Conservation (phyloP, 2,888 invertebrate species). For the Rosalia funebris region DNA sequence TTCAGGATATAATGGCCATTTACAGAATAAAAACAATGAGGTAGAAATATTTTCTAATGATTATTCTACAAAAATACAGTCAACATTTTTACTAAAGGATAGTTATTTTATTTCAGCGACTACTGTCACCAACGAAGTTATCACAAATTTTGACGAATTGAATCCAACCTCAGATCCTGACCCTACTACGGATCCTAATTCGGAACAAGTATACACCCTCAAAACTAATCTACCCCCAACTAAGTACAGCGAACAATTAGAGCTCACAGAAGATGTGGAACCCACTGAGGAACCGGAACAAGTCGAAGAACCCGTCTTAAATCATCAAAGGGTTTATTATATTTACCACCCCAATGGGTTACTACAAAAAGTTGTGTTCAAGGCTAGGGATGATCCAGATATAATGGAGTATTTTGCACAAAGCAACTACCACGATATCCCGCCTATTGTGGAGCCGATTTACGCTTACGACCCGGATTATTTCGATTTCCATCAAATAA, state of each 20-base stretch:
- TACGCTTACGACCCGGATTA: slow-evolving; percentile 65
- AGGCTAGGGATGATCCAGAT: slow-evolving; percentile 65
- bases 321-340: slow-evolving; percentile 70
- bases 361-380: slow-evolving; percentile 72
- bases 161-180: slow-evolving; percentile 24
- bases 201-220: slow-evolving; percentile 26
- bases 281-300: slow-evolving; percentile 5
- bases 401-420: slow-evolving; percentile 75
- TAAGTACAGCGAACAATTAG: background rate
- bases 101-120: too few relatives aligned
- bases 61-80: too few relatives aligned
- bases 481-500: slow-evolving; percentile 48
- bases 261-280: background rate
- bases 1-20: too few relatives aligned
- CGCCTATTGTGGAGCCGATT: slow-evolving; percentile 72
- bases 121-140: too few relatives aligned
- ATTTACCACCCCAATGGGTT: slow-evolving; percentile 72
- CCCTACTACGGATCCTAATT: slow-evolving; percentile 27
- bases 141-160: slow-evolving; percentile 12
- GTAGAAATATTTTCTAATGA: too few relatives aligned
- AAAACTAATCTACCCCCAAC: background rate
- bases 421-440: slow-evolving; percentile 71
- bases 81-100: too few relatives aligned
- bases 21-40: too few relatives aligned
- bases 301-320: background rate